These are phyloP conservation scores for Thamnophis sirtalis DNA, from an alignment of 2,113 vertebrate genomes.

Conservation along the genomic window DNA sequence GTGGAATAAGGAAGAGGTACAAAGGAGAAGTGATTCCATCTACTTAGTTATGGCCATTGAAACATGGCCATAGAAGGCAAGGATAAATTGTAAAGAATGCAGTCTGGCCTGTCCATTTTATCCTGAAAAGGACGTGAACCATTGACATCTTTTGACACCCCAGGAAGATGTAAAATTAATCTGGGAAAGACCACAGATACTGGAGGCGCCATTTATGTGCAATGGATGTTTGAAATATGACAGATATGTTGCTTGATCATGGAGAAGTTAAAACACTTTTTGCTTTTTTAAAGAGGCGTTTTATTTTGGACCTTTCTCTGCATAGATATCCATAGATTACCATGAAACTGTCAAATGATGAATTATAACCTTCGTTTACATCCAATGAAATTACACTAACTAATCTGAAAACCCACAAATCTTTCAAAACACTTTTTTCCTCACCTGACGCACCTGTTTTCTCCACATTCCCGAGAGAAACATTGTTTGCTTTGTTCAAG, in stretches of 20 bases:
- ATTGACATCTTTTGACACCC: not conserved
- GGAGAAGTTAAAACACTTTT: not conserved
- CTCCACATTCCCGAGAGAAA: constrained; percentile 57
- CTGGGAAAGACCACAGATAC: not conserved
- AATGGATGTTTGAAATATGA: not conserved
- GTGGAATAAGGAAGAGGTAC: not conserved
- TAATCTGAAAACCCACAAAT: not conserved
- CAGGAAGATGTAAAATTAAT: not conserved
- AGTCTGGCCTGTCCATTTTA: not conserved
- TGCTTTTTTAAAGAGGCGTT: not conserved
- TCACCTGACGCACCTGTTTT: constrained; percentile 78
- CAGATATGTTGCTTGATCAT: not conserved
- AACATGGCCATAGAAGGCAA: not conserved
- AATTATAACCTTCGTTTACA: not conserved
- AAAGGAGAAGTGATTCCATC: not conserved
- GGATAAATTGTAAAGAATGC: not conserved
- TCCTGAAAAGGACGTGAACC: not conserved
- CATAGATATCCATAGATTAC: not conserved
- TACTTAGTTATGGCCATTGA: not conserved
- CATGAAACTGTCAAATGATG: constrained; percentile 20
- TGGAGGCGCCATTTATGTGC: not conserved
- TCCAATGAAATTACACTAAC: not conserved
- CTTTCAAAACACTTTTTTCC: constrained; percentile 17
- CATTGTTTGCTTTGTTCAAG: constrained; percentile 64
- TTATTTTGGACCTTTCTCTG: constrained; percentile 5